Base-by-base conservation (phyloP, 1,140 invertebrate genomes). In the Gryllus bimaculatus region DNA sequence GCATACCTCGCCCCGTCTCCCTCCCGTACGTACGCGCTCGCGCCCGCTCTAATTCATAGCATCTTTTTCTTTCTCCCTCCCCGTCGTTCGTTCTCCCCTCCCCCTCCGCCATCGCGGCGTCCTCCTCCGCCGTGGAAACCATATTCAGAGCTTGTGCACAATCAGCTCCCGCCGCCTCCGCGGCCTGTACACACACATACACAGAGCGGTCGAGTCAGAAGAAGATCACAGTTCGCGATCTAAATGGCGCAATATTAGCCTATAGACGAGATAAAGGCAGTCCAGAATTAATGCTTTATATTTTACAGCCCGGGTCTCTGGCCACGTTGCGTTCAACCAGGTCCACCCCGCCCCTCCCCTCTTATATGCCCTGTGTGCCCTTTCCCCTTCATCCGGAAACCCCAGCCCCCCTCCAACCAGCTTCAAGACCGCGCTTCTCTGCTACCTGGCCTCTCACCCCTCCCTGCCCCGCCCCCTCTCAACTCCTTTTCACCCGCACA, bases 161-260 rank as follows among this genome's bases (percentile, higher is more conserved):
- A 77, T 77, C 76, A 77, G 76, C 76, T 77, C 48, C 48, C 47
- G 21, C 8, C 47, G 47, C 39, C 75, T 47, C 48, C 39, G 76
- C 18, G 48, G 47, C 48, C n/a, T 8, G 21, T 48, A 47, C 48
- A 54, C 47, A 77, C 18, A n/a, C 47, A 47, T 47, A 77, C 54
- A 66, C 54, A 18, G 18, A 18, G 54, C 54, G 54, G 54, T 66
- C 48, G 39, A 54, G 47, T 49, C 76, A 77, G 76, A 77, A 77
- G 76, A 77, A 77, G 76, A 77, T 77, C 76, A 49, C 48, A 47
- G 47, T 54, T n/a, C 76, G 76, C 76, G 21, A 77, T 77, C 76
- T 77, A 77, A 77, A 77, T 77, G 76, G 47, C 48, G 76, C 76
- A 77, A 77, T 77, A 77, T 77, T 77, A 77, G 76, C 76, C 39